Base-by-base conservation (phyloP, 2,888 invertebrate genomes). In the Masnerella sp. region DNA sequence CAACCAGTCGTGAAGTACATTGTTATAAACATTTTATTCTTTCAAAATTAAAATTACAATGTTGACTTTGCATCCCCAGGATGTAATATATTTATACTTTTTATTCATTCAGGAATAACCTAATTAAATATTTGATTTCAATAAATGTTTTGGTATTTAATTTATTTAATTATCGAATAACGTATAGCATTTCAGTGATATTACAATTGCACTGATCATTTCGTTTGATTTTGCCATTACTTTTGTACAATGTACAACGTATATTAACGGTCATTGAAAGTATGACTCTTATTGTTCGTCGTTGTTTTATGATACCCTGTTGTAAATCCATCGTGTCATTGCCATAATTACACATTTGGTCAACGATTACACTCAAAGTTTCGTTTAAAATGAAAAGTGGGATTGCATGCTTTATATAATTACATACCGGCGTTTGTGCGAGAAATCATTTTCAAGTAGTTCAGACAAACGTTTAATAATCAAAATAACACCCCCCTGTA, bases 391-490 rank as follows among this genome's bases (percentile, higher is more conserved):
- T 54, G 56, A 62, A 70, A 59, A 59, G 59, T 65, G 59, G 64
- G 65, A 43, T 65, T 28, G 58, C 59, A 65, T 65, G 71, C 20
- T 59, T 52, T 28, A 54, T 45, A 59, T 42, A 59, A 71, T 71
- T 65, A 71, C n/a, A 25, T 34, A 11, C 45, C 20, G 12, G 22
- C 32, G 47, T 64, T 58, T 51, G 38, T 49, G 47, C 61, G 42
- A 49, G 67, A 51, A 62, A 67, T 54, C 61, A 67, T 72, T 61
- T 61, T 56, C 54, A 59, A 61, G 67, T 51, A 56, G 67, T 62
- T 47, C 62, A 47, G 54, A 74, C 64, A 30, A 69, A 59, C 65
- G 69, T 74, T 74, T 69, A 58, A 64, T 59, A 69, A 69, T 74
- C 58, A 69, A 74, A 74, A 69, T 69, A 64, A 67, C 52, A 62